Evolutionary conservation across 2,797 vertebrate genomes (phyloP), one percentile per base, ranked within the genome.

Genomic region (Tauraco hartlaubi): DNA sequence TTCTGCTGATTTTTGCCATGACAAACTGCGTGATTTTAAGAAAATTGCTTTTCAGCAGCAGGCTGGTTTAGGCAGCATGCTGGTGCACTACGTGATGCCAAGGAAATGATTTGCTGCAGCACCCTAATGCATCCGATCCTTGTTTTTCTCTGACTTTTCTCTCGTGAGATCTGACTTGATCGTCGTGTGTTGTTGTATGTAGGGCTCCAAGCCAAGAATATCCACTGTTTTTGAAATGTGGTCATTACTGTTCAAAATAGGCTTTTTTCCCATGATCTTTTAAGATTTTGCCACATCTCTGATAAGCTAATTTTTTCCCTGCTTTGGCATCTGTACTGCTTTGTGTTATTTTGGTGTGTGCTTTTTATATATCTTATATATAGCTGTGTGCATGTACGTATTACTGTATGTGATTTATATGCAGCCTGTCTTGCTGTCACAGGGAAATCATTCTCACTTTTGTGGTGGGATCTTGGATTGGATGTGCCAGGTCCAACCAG

Each of bases 161-260:
- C 22, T 19, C 3, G 1, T 62, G 72, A 85, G 67, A 52, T 76
- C 48, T 13, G 44, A 79, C 21, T 39, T 66, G 68, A 87, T 95
- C 25, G 1, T 90, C 0, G 0, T 77, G 48, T 84, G 16, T 75
- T 88, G 48, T 58, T 80, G 59, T 93, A 90, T 92, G 88, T 76
- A 55, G 28, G 52, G 25, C 74, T 87, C 49, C 63, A 82, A 56
- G 90, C 80, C 85, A 94, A 89, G 44, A 94, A 82, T 82, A 91
- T 37, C 56, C 33, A 76, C 54, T 93, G 3, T 69, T 96, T 97
- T 89, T 85, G 67, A 91, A 82, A 85, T 81, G 41, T 67, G 41
- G 71, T 94, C 41, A 69, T 91, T 89, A 31, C 39, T 85, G 64
- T 84, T 93, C 63, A 93, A 90, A 95, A 71, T 81, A 96, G 39